Evolutionary conservation across 1,140 invertebrate genomes (phyloP).

Genomic region (Papilio aristodemus): DNA sequence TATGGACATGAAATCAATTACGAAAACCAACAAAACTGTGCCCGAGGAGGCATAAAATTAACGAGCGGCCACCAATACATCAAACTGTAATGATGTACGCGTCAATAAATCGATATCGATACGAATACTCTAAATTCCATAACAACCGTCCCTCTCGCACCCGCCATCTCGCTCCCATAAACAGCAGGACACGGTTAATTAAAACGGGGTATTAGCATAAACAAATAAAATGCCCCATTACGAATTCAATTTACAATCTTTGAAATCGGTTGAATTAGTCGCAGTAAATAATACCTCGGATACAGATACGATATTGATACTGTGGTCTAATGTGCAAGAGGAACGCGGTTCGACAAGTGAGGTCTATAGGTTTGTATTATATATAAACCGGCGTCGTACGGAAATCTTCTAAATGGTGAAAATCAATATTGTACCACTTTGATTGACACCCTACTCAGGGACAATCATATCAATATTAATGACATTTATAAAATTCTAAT

Average conservation of each 20-base stretch:
- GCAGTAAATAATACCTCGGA: conserved; percentile 77
- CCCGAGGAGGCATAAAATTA: conserved; percentile 43
- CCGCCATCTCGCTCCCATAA: conserved; percentile 40
- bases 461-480: no score
- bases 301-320: conserved; percentile 63
- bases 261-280: conserved; percentile 77
- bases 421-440: no score
- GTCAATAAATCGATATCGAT: conserved; percentile 51
- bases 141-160: conserved; percentile 46
- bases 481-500: no score
- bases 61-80: conserved; percentile 37
- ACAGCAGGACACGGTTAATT: conserved; percentile 64
- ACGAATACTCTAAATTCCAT: conserved; percentile 54
- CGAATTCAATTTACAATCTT: conserved; percentile 79
- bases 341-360: conserved; percentile 7
- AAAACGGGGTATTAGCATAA: conserved; percentile 78
- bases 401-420: no score
- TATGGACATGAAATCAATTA: conserved; percentile 1
- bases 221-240: conserved; percentile 80
- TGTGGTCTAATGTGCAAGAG: conserved; percentile 43
- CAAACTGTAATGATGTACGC: conserved; percentile 26
- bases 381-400: no score
- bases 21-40: conserved; percentile 6
- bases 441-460: no score
- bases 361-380: no score